Evolutionary conservation across 2,113 vertebrate species (phyloP).

Genomic region (Chaetodon trifascialis): DNA sequence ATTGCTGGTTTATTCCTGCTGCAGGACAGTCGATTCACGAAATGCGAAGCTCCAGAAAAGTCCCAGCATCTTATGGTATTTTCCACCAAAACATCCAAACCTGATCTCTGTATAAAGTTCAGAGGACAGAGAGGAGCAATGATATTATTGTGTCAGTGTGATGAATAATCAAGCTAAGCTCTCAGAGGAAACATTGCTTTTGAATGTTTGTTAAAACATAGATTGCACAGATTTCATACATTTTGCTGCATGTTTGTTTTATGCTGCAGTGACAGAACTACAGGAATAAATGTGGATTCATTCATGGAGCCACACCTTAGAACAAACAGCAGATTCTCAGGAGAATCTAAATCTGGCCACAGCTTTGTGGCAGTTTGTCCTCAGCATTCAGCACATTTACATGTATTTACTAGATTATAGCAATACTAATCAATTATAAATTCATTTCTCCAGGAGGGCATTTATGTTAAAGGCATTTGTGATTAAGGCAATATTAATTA

Average conservation of each 20-base stretch:
- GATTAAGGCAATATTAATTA: too few species aligned
- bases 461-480: too few species aligned
- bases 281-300: background rate
- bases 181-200: background rate
- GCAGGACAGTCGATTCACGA: background rate
- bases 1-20: slow-evolving; percentile 52
- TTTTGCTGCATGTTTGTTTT: slow-evolving; percentile 10
- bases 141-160: background rate
- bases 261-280: background rate
- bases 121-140: background rate
- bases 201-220: background rate
- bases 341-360: background rate
- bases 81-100: slow-evolving; percentile 33
- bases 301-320: slow-evolving; percentile 27
- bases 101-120: background rate
- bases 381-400: background rate
- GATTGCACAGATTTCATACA: background rate
- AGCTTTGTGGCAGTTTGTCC: background rate
- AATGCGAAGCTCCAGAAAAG: background rate
- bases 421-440: background rate
- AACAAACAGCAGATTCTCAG: slow-evolving; percentile 29
- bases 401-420: background rate
- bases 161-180: background rate
- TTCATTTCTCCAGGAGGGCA: too few species aligned
- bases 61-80: background rate